Evolutionary conservation across 2,888 invertebrate species (phyloP), one percentile per base, ranked within the genome.

Genomic region (Griposia aprilina): DNA sequence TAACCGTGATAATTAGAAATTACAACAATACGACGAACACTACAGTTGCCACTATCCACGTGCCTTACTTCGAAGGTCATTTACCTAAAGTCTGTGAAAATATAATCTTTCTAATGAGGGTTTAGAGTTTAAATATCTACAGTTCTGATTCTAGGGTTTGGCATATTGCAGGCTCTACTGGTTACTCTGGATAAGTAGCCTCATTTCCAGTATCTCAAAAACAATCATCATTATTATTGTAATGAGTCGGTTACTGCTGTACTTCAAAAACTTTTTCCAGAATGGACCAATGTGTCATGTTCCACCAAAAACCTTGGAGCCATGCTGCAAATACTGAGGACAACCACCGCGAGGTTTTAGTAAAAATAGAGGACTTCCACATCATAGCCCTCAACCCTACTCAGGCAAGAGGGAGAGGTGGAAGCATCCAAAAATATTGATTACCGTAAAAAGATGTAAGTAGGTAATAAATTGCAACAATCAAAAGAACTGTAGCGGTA

Each of bases 1-100:
- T 78, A 48, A 50, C 41, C 55, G 55, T 62, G 36, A 26, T 23
- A 62, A 55, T 79, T 78, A 55, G 6, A 45, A 50, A 41, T 45
- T 5, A n/a, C 4, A 5, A 45, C 59, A 63, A 50, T 50, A 23
- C 26, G 55, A 76, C 15, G 45, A 2, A 10, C 8, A 15, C 10
- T 41, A 23, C 50, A 45, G 15, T 63, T 5, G 26, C 23, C 7
- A 26, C 26, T 70, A 50, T 70, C 36, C 50, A 26, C 23, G 17
- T 59, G 11, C 4, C 67, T 48, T 15, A 30, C 30, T 62, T 30
- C n/a, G 13, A 52, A 67, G 41, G 26, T 26, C 15, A 50, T 78
- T 20, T n/a, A 13, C 23, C 15, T 23, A 20, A 52, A 50, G 11
- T 15, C 11, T 45, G 20, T 17, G 20, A 52, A 78, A 36, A 36